Conservation (phyloP, 2,888 invertebrate species). For the Yponomeuta malinellus region DNA sequence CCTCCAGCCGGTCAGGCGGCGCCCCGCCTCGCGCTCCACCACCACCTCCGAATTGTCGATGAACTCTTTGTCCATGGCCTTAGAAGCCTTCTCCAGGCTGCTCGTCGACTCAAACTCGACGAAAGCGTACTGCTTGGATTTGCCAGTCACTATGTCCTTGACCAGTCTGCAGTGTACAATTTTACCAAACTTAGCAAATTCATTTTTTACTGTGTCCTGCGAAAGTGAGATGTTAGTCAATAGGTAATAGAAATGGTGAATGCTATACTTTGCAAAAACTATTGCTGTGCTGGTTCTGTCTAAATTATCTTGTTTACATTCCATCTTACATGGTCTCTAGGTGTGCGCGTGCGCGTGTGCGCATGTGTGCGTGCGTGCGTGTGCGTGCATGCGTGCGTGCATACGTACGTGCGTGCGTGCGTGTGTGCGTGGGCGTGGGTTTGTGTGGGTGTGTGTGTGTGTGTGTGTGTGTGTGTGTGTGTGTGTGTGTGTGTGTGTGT, state of each 20-base stretch:
- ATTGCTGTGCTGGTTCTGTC: too few relatives aligned
- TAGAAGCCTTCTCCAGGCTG: conserved; percentile 78
- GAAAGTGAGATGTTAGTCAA: conserved; percentile 22
- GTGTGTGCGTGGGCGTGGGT: too few relatives aligned
- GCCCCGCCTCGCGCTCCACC: conserved; percentile 83
- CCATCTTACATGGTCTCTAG: too few relatives aligned
- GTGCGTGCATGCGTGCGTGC: too few relatives aligned
- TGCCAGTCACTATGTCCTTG: conserved; percentile 88
- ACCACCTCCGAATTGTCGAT: conserved; percentile 83
- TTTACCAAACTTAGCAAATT: conserved; percentile 80
- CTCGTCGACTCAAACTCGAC: conserved; percentile 82
- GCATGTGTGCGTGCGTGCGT: too few relatives aligned
- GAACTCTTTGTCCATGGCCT: conserved; percentile 72
- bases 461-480: too few relatives aligned
- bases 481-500: too few relatives aligned
- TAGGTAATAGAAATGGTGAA: not conserved
- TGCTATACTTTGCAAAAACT: too few relatives aligned
- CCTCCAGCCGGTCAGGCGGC: conserved; percentile 85
- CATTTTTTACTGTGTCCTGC: conserved; percentile 71
- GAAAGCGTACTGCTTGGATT: conserved; percentile 89
- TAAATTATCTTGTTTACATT: too few relatives aligned
- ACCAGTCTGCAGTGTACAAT: conserved; percentile 79
- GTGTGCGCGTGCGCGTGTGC: too few relatives aligned
- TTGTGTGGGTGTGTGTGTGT: too few relatives aligned
- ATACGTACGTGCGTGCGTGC: too few relatives aligned